A percentile compares a stretch with the other conserved stretches of the same genome.
phyloP scores from a whole-genome alignment of 2,888 invertebrate genomes.

The Aspidiotus rigidus region DNA sequence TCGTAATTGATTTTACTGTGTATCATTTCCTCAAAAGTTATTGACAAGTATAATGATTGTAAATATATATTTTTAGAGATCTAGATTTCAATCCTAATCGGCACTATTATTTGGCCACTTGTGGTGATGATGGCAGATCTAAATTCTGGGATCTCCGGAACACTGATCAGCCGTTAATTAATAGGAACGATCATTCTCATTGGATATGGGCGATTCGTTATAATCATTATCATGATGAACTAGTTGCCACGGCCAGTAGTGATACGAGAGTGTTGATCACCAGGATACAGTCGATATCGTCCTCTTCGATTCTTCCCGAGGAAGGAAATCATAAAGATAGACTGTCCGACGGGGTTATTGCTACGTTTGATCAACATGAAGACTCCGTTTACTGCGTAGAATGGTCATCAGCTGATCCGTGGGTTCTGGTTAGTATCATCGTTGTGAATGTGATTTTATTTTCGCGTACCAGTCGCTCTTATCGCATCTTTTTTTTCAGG shows the following conservation, averaged over 20 bases:
- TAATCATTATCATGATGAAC: constrained; percentile 94
- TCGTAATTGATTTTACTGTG: too few relatives aligned
- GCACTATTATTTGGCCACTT: constrained; percentile 85
- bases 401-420: constrained; percentile 96
- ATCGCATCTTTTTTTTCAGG: background rate
- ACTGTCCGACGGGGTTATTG: constrained; percentile 76
- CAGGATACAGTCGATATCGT: constrained; percentile 77
- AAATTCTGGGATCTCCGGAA: constrained; percentile 95
- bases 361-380: constrained; percentile 92
- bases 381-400: constrained; percentile 95
- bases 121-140: constrained; percentile 89
- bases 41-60: background rate
- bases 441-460: background rate
- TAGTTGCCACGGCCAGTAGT: constrained; percentile 86
- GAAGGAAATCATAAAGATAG: constrained; percentile 45
- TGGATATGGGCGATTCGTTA: constrained; percentile 55
- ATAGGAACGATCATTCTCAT: constrained; percentile 74
- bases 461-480: background rate
- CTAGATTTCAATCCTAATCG: constrained; percentile 97
- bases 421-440: constrained; percentile 69
- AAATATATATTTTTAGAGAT: constrained; percentile 50
- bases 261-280: constrained; percentile 86
- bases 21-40: background rate
- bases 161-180: constrained; percentile 65
- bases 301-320: constrained; percentile 49